Conservation (phyloP, 2,113 vertebrate genomes). For the Lepus europaeus region DNA sequence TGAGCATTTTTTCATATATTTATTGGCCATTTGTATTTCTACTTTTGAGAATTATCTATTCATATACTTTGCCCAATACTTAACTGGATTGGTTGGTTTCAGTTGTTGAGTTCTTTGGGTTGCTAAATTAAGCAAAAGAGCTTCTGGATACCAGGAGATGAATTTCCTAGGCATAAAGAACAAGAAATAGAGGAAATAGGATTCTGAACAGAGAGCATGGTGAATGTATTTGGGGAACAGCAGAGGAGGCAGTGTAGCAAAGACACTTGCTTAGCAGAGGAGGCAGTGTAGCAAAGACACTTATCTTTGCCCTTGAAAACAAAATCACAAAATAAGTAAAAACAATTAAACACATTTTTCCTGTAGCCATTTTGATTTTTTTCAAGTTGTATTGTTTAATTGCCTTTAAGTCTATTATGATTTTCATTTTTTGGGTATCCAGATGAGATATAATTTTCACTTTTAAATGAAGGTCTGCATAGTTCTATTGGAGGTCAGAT, state of each 20-base stretch:
- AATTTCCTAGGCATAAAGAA: neutral
- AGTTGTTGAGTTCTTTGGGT: too few relatives aligned
- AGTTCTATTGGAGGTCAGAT: neutral
- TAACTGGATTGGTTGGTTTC: too few relatives aligned
- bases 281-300: too few relatives aligned
- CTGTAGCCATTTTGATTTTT: neutral
- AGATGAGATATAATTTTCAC: neutral
- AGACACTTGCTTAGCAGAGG: too few relatives aligned
- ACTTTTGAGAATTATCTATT: too few relatives aligned
- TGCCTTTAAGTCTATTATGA: neutral
- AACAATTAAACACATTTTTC: neutral
- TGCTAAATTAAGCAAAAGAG: neutral
- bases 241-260: too few relatives aligned
- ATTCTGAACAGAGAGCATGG: neutral
- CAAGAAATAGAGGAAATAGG: neutral
- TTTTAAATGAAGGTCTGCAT: neutral
- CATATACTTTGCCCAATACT: too few relatives aligned
- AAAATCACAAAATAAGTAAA: constrained; percentile 37
- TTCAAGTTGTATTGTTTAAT: neutral
- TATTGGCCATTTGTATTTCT: too few relatives aligned
- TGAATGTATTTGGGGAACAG: neutral
- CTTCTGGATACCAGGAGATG: neutral
- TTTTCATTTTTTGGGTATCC: neutral
- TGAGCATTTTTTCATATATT: too few relatives aligned
- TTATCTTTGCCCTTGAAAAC: constrained; percentile 1